These are phyloP conservation scores for Anisognathus igniventris DNA, from an alignment of 2,797 vertebrate genomes.

Conservation along the genomic window DNA sequence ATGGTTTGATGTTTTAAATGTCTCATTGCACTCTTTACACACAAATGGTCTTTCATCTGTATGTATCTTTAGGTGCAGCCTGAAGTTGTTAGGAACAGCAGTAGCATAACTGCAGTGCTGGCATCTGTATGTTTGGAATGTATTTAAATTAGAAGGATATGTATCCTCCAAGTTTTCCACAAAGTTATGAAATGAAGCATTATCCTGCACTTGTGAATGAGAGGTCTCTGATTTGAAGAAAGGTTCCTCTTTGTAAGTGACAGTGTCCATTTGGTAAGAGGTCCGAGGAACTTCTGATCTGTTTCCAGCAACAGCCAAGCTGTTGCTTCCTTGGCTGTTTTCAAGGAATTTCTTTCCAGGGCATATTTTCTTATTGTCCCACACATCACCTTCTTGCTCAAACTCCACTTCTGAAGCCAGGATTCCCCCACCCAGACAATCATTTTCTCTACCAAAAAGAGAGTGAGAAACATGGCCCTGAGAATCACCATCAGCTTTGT, in stretches of 20 bases:
- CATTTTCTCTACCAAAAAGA: not conserved
- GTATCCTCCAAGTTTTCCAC: not conserved
- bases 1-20: not conserved
- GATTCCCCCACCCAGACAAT: not conserved
- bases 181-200: not conserved
- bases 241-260: not conserved
- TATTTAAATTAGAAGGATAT: not conserved
- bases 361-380: not conserved
- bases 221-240: not conserved
- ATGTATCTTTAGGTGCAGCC: constrained; percentile 31
- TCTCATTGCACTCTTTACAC: constrained; percentile 23
- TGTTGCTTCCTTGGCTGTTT: not conserved
- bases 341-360: not conserved
- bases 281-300: not conserved
- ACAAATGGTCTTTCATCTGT: not conserved
- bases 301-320: not conserved
- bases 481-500: not conserved
- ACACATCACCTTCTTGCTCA: not conserved
- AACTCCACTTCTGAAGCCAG: not conserved
- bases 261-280: not conserved
- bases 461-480: not conserved
- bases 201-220: not conserved
- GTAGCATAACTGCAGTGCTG: constrained; percentile 14
- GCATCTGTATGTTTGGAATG: not conserved
- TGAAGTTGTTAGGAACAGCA: not conserved